Percentiles rank a stretch among this genome's conserved stretches.
Conservation (phyloP, 2,113 vertebrate genomes). For the Sinocyclocheilus grahami region DNA sequence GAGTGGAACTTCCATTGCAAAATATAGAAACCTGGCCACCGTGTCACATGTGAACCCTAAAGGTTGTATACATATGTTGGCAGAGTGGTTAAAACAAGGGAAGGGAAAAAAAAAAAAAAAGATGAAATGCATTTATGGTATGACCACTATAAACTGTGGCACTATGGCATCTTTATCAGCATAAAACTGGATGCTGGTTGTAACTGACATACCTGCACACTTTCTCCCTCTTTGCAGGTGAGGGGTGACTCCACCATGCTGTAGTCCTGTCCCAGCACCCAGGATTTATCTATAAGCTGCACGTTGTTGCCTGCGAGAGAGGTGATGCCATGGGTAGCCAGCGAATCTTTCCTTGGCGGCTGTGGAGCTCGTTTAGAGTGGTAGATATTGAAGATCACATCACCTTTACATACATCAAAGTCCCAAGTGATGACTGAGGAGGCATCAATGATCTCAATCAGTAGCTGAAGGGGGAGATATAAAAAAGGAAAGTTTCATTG, state of each 20-base stretch:
- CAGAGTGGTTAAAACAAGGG: not conserved
- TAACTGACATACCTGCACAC: constrained; percentile 84
- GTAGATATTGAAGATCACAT: constrained; percentile 94
- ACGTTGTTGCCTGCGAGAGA: constrained; percentile 91
- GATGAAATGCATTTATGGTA: not conserved
- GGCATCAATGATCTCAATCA: constrained; percentile 92
- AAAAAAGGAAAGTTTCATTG: not conserved
- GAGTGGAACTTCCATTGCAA: constrained; percentile 95
- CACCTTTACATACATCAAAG: constrained; percentile 96
- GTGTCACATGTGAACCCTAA: constrained; percentile 93
- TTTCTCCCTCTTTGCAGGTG: constrained; percentile 92
- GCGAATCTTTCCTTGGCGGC: constrained; percentile 86
- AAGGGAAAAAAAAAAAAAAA: not conserved
- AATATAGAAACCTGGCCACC: constrained; percentile 98
- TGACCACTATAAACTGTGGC: not conserved
- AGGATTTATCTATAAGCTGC: constrained; percentile 91
- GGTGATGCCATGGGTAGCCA: constrained; percentile 87
- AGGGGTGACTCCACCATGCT: constrained; percentile 94
- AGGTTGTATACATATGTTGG: not conserved
- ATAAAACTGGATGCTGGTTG: not conserved
- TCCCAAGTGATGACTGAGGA: constrained; percentile 98
- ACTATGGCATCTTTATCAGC: not conserved
- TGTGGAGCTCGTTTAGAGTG: constrained; percentile 92
- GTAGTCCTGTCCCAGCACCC: constrained; percentile 92
- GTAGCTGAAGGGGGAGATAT: constrained; percentile 73